Conservation (phyloP, 2,888 invertebrate genomes). For the Stenurella melanura region DNA sequence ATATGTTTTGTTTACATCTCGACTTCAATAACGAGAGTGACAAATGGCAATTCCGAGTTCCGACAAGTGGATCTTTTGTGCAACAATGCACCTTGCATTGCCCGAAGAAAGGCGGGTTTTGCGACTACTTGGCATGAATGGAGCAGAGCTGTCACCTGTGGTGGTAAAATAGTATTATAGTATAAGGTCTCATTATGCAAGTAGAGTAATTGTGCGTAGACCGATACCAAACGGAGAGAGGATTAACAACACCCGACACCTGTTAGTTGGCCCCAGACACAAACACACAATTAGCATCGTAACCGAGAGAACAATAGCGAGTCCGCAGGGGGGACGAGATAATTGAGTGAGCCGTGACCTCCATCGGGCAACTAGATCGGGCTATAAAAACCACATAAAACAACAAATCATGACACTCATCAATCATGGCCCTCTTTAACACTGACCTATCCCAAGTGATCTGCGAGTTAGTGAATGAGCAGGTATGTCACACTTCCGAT, state of each 20-base stretch:
- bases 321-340: conserved; percentile 51
- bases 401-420: conserved; percentile 68
- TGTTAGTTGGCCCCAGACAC: conserved; percentile 49
- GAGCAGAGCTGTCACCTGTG: conserved; percentile 32
- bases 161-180: neutral
- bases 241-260: conserved; percentile 50
- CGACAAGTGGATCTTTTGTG: conserved; percentile 55
- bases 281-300: conserved; percentile 56
- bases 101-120: conserved; percentile 44
- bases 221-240: conserved; percentile 43
- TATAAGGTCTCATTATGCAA: conserved; percentile 25
- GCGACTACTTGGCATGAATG: conserved; percentile 37
- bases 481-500: conserved; percentile 70
- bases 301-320: conserved; percentile 52
- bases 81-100: conserved; percentile 47
- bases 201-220: conserved; percentile 35
- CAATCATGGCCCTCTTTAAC: conserved; percentile 54
- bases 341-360: conserved; percentile 60
- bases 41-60: conserved; percentile 43
- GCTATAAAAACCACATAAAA: conserved; percentile 70
- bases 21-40: conserved; percentile 43
- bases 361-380: conserved; percentile 64
- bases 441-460: conserved; percentile 69
- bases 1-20: conserved; percentile 52
- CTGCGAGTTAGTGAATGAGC: conserved; percentile 58